These are phyloP conservation scores for Melitaea athalia DNA, from an alignment of 2,888 invertebrate species.

Conservation along the genomic window DNA sequence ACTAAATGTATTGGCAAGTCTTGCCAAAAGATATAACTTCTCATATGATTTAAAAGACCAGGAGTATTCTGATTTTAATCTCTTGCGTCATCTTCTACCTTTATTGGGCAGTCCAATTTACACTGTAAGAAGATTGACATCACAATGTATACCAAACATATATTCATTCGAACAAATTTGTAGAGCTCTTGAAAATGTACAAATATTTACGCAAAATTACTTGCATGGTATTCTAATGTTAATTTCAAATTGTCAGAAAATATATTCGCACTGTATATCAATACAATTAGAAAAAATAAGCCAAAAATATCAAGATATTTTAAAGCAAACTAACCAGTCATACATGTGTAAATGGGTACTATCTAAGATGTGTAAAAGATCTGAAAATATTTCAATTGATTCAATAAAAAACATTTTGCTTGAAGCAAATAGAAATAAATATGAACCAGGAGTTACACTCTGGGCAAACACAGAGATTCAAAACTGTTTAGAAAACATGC, in stretches of 20 bases:
- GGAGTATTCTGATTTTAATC: conserved; percentile 43
- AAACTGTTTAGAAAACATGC: conserved; percentile 48
- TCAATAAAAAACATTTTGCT: conserved; percentile 48
- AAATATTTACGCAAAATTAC: conserved; percentile 57
- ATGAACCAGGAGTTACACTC: conserved; percentile 54
- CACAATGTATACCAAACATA: conserved; percentile 70
- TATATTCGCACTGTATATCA: conserved; percentile 40
- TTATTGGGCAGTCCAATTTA: conserved; percentile 72
- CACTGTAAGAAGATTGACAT: conserved; percentile 68
- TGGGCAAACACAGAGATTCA: conserved; percentile 60
- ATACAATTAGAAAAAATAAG: conserved; percentile 44
- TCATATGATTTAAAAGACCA: conserved; percentile 47
- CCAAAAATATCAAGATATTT: conserved; percentile 44
- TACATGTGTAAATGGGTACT: conserved; percentile 58
- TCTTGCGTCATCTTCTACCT: conserved; percentile 54
- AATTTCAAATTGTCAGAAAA: conserved; percentile 51
- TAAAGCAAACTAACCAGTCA: conserved; percentile 50
- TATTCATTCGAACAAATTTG: conserved; percentile 55
- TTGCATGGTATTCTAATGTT: conserved; percentile 68
- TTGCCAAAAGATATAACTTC: conserved; percentile 69
- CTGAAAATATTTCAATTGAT: conserved; percentile 35
- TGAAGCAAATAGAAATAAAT: conserved; percentile 46
- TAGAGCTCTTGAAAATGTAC: conserved; percentile 41
- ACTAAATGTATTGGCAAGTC: conserved; percentile 69
- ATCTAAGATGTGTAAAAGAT: conserved; percentile 48